Base-by-base conservation (phyloP, 64 coral and sea anemone genomes). In the Porites lutea region DNA sequence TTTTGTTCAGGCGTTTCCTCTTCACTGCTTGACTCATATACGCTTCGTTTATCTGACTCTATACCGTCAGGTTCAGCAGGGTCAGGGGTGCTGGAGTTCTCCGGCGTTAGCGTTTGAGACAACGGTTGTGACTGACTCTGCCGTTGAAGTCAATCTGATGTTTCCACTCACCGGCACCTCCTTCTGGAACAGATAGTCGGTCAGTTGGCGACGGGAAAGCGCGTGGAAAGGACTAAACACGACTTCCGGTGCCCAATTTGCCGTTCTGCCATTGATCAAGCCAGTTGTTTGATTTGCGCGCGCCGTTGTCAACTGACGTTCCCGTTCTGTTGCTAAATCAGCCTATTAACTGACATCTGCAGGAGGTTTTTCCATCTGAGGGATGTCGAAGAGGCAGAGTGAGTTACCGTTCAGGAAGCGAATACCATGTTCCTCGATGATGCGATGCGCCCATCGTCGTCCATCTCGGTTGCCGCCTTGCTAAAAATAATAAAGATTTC, bases 401-500 rank as follows among this genome's bases (percentile, higher is more conserved):
- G n/a, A 74, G 27, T 10, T 59, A 16, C n/a, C 67, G 86, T 10
- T 93, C 75, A 48, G 92, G 92, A 5, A 88, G 63, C n/a, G 86
- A 74, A 52, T 93, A 87, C 83, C 91, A 37, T 37, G 27, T 37
- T 37, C 27, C 27, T 37, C 27, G 27, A 37, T 37, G 27, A 37
- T 37, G 27, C 27, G 27, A 93, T 79, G 62, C 15, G 66, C 92
- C 19, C 77, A 70, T 37, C 27, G 27, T 37, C 27, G 27, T 37
- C 27, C 27, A 37, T 37, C 27, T 37, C 27, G 27, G 27, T 37
- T 37, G 27, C 27, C 27, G 27, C 27, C 27, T 37, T 37, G 27
- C 27, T 37, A 37, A 37, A 37, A 37, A 37, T 37, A 37, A 37
- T 37, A 37, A 37, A 37, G 27, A 37, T 37, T 37, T 37, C 27